Evolutionary conservation across 2,888 invertebrate genomes (phyloP), one percentile per base, ranked within the genome.

Genomic region (Helleia helle): DNA sequence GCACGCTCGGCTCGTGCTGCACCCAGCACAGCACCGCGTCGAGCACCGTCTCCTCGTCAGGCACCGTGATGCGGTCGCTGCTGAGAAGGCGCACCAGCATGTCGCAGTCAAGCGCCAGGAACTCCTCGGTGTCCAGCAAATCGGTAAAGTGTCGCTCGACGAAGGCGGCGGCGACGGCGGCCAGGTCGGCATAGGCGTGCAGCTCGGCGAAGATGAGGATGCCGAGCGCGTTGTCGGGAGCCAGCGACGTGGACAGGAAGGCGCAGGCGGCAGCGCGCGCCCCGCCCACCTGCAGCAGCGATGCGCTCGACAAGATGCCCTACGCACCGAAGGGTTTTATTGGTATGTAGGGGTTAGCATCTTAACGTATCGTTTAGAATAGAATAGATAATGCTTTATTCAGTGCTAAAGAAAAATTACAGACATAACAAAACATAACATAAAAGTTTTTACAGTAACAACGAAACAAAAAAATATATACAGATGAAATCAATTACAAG

Each of bases 181-280:
- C 80, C 24, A 97, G 87, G 60, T 96, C 96, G 34, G 91, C 74
- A 81, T 97, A 97, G 15, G 95, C 94, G 77, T 97, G 97, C 55
- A 97, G 87, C 71, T 97, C 97, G 40, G 97, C 97, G 86, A 98
- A 98, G 47, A 96, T 95, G 52, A 95, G 88, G 63, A 98, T 97
- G 47, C 97, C 98, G 52, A 98, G 88, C 81, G 96, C 97, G 85
- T 98, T 98, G 54, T 95, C 94, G 1, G 97, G 95, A 75, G 95
- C 93, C 43, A 98, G 87, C 75, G 97, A 97, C 13, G 90, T 90
- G 69, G 94, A 94, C 42, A 98, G 87, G 84, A 96, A 98, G 62
- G 93, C 93, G 80, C 96, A 96, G 76, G 96, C 95, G 3, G 96
- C 96, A 12, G 95, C 96, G 87, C 67, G 87, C 88, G 49, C 86